Evolutionary conservation across 30 jellyfish, hydroid and myxozoan genomes (phyloP).

Genomic region (Cassiopea andromeda): DNA sequence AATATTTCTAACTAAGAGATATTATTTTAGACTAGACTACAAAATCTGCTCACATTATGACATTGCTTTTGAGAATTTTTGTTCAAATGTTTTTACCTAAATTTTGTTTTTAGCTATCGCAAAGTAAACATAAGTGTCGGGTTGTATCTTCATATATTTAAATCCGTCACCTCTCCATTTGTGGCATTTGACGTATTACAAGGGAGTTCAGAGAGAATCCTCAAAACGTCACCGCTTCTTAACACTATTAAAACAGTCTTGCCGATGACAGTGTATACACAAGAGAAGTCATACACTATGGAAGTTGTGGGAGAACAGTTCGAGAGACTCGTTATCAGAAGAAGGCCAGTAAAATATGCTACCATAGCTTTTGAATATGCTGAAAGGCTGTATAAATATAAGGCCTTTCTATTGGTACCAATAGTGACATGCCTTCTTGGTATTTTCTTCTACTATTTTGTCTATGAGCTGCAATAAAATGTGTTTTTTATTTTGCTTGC

Average conservation of each 20-base stretch:
- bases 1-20: too few species aligned
- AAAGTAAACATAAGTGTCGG: conserved; percentile 60
- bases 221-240: conserved; percentile 47
- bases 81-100: not conserved
- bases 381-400: not conserved
- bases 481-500: too few species aligned
- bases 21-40: too few species aligned
- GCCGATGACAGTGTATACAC: conserved; percentile 35
- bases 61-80: not conserved
- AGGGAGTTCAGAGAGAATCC: conserved; percentile 43
- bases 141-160: conserved; percentile 64
- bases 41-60: not conserved
- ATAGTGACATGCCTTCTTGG: not conserved
- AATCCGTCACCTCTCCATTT: conserved; percentile 35
- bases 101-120: conserved; percentile 67
- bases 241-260: conserved; percentile 16
- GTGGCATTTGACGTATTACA: conserved; percentile 76
- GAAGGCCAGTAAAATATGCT: conserved; percentile 60
- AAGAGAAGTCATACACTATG: conserved; percentile 66
- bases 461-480: too few species aligned
- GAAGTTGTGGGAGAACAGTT: conserved; percentile 83
- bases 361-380: conserved; percentile 2
- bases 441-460: too few species aligned
- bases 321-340: conserved; percentile 64
- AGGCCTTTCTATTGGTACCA: not conserved